Evolutionary conservation across 1,140 invertebrate genomes (phyloP).

Genomic region (Cherax destructor): DNA sequence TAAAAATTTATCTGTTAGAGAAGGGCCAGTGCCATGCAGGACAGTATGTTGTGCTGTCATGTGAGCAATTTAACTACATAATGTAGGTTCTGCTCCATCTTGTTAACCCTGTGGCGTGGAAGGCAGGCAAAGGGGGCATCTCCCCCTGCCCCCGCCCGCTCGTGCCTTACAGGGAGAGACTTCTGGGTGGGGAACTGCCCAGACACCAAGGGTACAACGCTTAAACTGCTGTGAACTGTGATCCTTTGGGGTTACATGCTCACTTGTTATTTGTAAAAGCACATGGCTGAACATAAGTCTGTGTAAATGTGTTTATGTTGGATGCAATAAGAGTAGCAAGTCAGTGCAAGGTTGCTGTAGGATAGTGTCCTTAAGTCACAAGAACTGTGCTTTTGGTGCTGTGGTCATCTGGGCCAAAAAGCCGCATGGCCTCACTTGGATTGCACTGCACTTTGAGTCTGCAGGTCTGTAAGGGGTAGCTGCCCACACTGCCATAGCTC

Average conservation of each 20-base stretch:
- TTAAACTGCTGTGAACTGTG: slow-evolving; percentile 61
- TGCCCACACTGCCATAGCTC: slow-evolving; percentile 28
- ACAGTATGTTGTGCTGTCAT: slow-evolving; percentile 68
- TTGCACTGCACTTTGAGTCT: slow-evolving; percentile 64
- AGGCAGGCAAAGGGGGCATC: slow-evolving; percentile 67
- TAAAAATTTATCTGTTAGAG: slow-evolving; percentile 50
- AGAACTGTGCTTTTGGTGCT: slow-evolving; percentile 67
- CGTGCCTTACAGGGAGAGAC: slow-evolving; percentile 67
- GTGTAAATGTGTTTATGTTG: slow-evolving; percentile 59
- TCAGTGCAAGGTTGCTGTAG: slow-evolving; percentile 67
- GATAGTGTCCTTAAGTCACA: slow-evolving; percentile 63
- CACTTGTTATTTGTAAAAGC: slow-evolving; percentile 56
- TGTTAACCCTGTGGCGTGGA: slow-evolving; percentile 68
- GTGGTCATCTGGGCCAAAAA: slow-evolving; percentile 38
- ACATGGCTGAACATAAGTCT: slow-evolving; percentile 55
- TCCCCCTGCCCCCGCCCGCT: slow-evolving; percentile 64
- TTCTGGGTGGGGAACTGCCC: slow-evolving; percentile 64
- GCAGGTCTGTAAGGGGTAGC: slow-evolving; percentile 46
- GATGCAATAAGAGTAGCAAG: slow-evolving; percentile 59
- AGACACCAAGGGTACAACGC: slow-evolving; percentile 67
- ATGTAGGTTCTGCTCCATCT: slow-evolving; percentile 56
- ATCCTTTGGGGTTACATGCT: slow-evolving; percentile 57
- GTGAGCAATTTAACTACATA: slow-evolving; percentile 48
- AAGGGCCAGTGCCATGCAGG: slow-evolving; percentile 61
- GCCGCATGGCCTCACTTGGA: slow-evolving; percentile 55